Evolutionary conservation across 2,888 invertebrate genomes (phyloP), one percentile per base, ranked within the genome.

Genomic region (Netelia melanura): DNA sequence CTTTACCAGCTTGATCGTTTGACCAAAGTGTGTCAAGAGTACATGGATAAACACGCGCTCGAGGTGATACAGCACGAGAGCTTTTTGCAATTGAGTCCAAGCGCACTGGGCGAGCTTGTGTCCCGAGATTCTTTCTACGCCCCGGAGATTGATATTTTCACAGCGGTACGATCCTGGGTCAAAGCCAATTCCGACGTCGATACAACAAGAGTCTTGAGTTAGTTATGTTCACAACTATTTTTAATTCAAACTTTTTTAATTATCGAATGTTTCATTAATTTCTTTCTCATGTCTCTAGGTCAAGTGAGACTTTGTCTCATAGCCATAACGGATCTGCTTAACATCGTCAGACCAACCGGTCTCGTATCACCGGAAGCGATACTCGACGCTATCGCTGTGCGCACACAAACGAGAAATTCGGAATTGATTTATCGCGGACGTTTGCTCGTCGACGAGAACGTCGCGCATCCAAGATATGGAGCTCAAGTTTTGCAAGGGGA

Each of bases 81-180:
- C 3, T 98, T 99, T 93, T 94, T 97, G 43, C 96, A 96, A 90
- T 94, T 99, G 11, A 98, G 98, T 68, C 96, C 97, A 95, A 95
- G 95, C 90, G 97, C 98, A 0, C 94, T 99, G 76, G 96, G 97
- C 91, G 97, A 98, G 92, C 95, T 99, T 9, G 95, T 99, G 48
- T 96, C 96, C 72, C 95, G 99, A 71, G 98, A 99, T 94, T 99
- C 99, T 8, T 99, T 99, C 94, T 99, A 98, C 95, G 99, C 98
- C 0, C 97, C 97, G 0, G 99, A 99, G 94, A 98, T 98, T 56
- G 97, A 98, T 90, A 99, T 99, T 88, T 99, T 99, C 94, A 95
- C 96, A 90, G 98, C 98, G 0, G 97, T 99, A 0, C 96, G 96
- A 92, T 95, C 95, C 81, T 99, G 99, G 99, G 97, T 97, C 89